Percentiles rank a stretch among this genome's conserved stretches.
Conservation (phyloP, 2,888 invertebrate genomes). For the Formica aserva region DNA sequence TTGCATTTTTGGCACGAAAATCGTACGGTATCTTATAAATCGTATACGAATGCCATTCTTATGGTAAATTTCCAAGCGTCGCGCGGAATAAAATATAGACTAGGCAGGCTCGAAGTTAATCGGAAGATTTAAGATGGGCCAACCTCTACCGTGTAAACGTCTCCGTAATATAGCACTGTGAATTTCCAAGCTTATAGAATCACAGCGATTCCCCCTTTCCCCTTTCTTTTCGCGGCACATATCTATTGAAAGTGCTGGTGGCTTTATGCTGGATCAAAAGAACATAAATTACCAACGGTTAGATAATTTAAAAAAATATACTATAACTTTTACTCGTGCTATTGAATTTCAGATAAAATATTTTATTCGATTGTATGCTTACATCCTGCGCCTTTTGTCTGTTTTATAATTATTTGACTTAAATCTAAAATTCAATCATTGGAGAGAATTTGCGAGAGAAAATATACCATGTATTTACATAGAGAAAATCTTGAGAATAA, state of each 20-base stretch:
- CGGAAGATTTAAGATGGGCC: constrained; percentile 70
- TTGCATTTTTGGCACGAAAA: background rate
- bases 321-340: background rate
- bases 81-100: constrained; percentile 39
- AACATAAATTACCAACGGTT: constrained; percentile 29
- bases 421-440: constrained; percentile 11
- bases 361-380: background rate
- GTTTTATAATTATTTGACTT: background rate
- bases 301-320: constrained; percentile 37
- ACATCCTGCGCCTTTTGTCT: background rate
- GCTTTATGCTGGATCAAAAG: constrained; percentile 28
- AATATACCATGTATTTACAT: background rate
- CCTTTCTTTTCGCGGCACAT: constrained; percentile 41
- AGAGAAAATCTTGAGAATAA: background rate
- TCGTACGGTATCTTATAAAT: constrained; percentile 18
- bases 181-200: constrained; percentile 35
- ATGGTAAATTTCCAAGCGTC: constrained; percentile 28
- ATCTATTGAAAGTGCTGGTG: constrained; percentile 6
- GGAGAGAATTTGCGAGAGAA: background rate
- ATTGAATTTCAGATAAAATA: constrained; percentile 18
- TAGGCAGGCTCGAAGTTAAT: constrained; percentile 51
- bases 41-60: constrained; percentile 34
- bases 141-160: constrained; percentile 70
- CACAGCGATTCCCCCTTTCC: constrained; percentile 17
- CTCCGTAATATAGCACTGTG: constrained; percentile 60